Conservation (phyloP, 2,888 invertebrate genomes). For the Caenorhabditis angaria region DNA sequence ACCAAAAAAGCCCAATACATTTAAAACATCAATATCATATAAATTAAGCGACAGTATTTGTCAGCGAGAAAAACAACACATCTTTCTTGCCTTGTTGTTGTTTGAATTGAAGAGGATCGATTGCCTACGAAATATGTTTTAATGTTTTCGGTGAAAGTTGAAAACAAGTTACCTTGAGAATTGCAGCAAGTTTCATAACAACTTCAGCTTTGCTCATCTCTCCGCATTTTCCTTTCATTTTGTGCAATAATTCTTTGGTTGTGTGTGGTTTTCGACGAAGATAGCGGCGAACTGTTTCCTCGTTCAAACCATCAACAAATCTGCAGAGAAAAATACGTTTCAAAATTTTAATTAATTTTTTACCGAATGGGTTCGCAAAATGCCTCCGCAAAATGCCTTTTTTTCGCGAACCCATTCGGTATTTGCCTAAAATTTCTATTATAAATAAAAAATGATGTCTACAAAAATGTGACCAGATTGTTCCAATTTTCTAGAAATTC, state of each 20-base stretch:
- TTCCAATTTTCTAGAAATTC: too few relatives aligned
- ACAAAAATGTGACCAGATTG: too few relatives aligned
- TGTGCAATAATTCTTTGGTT: conserved; percentile 78
- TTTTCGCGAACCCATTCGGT: too few relatives aligned
- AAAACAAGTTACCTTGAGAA: conserved; percentile 54
- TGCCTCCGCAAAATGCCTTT: too few relatives aligned
- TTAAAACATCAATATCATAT: background rate
- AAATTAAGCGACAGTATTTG: conserved; percentile 39
- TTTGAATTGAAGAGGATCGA: conserved; percentile 68
- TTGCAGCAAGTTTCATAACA: conserved; percentile 63
- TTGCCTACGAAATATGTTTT: conserved; percentile 39
- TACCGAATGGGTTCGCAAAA: too few relatives aligned
- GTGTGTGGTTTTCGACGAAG: conserved; percentile 96
- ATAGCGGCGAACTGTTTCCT: conserved; percentile 82
- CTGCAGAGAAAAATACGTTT: conserved; percentile 12
- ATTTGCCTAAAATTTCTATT: too few relatives aligned
- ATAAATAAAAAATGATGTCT: too few relatives aligned
- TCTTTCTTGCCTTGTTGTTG: conserved; percentile 68
- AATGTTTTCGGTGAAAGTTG: background rate
- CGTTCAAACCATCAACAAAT: conserved; percentile 55
- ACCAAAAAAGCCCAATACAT: background rate
- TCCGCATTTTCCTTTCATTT: conserved; percentile 58
- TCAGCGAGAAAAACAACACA: conserved; percentile 65
- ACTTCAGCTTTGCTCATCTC: conserved; percentile 61
- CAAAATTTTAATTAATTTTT: too few relatives aligned